Evolutionary conservation across 1,140 invertebrate species (phyloP).

Genomic region (Nasonia vitripennis): DNA sequence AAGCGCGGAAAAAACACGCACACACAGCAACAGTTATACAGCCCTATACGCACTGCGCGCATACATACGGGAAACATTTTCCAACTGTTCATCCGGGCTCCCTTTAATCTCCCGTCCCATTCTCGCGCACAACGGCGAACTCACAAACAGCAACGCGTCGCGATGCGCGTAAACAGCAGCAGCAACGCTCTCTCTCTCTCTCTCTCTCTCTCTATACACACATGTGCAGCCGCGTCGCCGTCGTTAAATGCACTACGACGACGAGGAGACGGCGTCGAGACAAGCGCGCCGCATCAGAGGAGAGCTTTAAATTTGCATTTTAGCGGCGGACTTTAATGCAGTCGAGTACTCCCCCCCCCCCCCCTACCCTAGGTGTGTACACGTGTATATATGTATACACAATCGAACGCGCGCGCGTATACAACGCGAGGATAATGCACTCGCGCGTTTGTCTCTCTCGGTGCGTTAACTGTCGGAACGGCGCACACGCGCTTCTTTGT

Average conservation of each 20-base stretch:
- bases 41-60: neutral
- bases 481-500: neutral
- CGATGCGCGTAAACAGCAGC: neutral
- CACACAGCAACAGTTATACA: neutral
- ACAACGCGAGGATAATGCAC: neutral
- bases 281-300: neutral
- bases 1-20: neutral
- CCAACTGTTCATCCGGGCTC: conserved; percentile 10
- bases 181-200: too few species aligned
- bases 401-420: neutral
- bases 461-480: neutral
- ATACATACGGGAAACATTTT: neutral
- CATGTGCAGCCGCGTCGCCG: neutral
- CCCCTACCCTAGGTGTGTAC: neutral
- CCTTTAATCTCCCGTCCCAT: conserved; percentile 12
- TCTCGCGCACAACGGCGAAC: neutral
- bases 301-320: conserved; percentile 31
- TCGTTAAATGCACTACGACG: conserved; percentile 6
- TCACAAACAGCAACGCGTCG: neutral
- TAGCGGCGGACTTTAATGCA: neutral
- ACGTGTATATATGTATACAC: neutral
- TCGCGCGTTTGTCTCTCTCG: neutral
- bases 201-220: neutral
- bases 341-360: too few species aligned
- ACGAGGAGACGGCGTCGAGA: conserved; percentile 2